Conservation (phyloP, 2,113 vertebrate species). For the Amia ocellicauda region DNA sequence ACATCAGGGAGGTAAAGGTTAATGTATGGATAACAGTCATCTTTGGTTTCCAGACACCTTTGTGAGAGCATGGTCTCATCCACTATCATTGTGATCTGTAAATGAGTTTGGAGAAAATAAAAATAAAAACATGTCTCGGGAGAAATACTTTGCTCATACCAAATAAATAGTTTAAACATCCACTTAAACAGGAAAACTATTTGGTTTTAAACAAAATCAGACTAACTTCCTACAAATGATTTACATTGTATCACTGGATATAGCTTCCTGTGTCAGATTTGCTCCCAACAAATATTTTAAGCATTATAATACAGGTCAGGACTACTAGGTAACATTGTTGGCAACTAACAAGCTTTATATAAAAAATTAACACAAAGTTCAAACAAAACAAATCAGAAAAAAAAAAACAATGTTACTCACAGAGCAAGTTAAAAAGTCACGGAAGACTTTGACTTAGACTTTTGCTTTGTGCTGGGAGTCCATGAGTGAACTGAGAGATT, state of each 20-base stretch:
- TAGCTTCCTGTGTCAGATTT: slow-evolving; percentile 71
- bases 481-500: too few relatives aligned
- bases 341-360: background rate
- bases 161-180: slow-evolving; percentile 15
- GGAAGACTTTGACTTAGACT: background rate
- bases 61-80: too few relatives aligned
- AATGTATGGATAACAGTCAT: too few relatives aligned
- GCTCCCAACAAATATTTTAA: slow-evolving; percentile 19
- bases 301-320: slow-evolving; percentile 13
- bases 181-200: slow-evolving; percentile 21
- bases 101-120: too few relatives aligned
- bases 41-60: too few relatives aligned
- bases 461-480: background rate
- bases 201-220: slow-evolving; percentile 14
- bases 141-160: slow-evolving; percentile 1
- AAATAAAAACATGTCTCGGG: background rate
- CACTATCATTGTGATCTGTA: too few relatives aligned
- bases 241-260: slow-evolving; percentile 69
- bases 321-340: background rate
- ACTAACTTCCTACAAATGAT: slow-evolving; percentile 43
- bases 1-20: too few relatives aligned
- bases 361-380: slow-evolving; percentile 13
- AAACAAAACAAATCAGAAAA: background rate
- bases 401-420: background rate
- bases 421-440: background rate